A percentile compares a stretch with the other conserved stretches of the same genome.
Conservation (phyloP, 2,113 vertebrate species). For the Merops nubicus region DNA sequence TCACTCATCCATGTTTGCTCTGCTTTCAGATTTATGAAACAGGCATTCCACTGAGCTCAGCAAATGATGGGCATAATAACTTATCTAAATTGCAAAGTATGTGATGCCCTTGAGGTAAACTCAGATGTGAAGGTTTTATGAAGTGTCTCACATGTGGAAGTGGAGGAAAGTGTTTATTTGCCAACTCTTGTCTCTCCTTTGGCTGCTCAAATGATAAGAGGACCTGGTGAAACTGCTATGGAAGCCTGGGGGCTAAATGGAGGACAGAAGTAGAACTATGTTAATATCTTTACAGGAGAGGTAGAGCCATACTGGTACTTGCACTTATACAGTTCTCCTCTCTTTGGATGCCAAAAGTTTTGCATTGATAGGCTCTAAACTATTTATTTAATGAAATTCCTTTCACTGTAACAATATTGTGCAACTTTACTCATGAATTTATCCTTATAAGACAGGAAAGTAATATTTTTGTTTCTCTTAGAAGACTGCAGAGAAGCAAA, state of each 20-base stretch:
- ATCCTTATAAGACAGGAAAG: not conserved
- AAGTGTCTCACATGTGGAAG: slow-evolving; percentile 63
- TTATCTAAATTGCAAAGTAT: slow-evolving; percentile 70
- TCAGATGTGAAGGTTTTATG: slow-evolving; percentile 67
- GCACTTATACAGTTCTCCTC: not conserved
- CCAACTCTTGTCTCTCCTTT: slow-evolving; percentile 50
- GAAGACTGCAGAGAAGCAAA: not conserved
- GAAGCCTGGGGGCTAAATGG: slow-evolving; percentile 42
- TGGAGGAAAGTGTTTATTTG: slow-evolving; percentile 60
- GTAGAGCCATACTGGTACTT: not conserved
- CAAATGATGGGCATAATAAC: slow-evolving; percentile 65
- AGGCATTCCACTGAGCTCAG: slow-evolving; percentile 65
- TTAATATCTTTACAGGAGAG: not conserved
- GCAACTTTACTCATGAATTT: slow-evolving; percentile 23
- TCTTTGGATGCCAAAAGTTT: slow-evolving; percentile 2
- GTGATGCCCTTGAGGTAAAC: slow-evolving; percentile 69
- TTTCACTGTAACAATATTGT: not conserved
- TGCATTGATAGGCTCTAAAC: slow-evolving; percentile 5
- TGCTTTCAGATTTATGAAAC: slow-evolving; percentile 69
- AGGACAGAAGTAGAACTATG: not conserved
- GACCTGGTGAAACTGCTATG: slow-evolving; percentile 34
- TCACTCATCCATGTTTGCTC: slow-evolving; percentile 61
- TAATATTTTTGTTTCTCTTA: not conserved
- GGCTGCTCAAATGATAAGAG: slow-evolving; percentile 49
- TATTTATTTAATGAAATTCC: not conserved